These are phyloP conservation scores for Dynastes maya DNA, from an alignment of 2,888 invertebrate species.

Conservation along the genomic window DNA sequence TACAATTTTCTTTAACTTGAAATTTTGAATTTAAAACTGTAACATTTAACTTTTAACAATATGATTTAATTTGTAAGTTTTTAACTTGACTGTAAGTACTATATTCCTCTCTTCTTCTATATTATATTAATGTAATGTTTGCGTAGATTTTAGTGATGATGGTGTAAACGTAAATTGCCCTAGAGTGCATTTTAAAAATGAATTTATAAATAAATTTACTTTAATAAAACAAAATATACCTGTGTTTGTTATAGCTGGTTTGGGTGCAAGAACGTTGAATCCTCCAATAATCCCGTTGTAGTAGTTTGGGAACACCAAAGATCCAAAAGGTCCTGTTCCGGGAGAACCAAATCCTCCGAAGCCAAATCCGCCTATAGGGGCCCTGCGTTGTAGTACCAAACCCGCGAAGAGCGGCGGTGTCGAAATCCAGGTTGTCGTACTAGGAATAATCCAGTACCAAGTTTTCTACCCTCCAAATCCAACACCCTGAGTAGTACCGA, in stretches of 20 bases:
- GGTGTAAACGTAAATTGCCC: too few relatives aligned
- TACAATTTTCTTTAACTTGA: too few relatives aligned
- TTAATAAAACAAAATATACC: conserved; percentile 9
- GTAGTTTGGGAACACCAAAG: conserved; percentile 66
- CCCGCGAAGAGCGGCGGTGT: conserved; percentile 65
- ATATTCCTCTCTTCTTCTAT: too few relatives aligned
- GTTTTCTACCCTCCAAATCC: conserved; percentile 35
- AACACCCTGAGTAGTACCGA: conserved; percentile 55
- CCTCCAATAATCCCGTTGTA: conserved; percentile 57
- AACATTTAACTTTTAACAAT: too few relatives aligned
- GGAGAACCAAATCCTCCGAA: conserved; percentile 70
- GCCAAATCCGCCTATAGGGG: conserved; percentile 64
- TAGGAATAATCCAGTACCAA: conserved; percentile 63
- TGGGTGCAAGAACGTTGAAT: conserved; percentile 62
- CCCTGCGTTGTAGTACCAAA: conserved; percentile 68
- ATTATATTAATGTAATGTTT: too few relatives aligned
- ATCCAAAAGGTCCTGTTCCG: conserved; percentile 64
- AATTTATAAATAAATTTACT: too few relatives aligned
- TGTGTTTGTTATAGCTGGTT: conserved; percentile 70
- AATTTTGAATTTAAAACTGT: too few relatives aligned
- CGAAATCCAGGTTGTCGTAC: conserved; percentile 63
- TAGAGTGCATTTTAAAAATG: too few relatives aligned
- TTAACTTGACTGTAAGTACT: too few relatives aligned
- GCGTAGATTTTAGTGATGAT: too few relatives aligned
- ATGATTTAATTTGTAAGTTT: too few relatives aligned